Evolutionary conservation across 2,113 vertebrate genomes (phyloP).

Genomic region (Tupaia chinensis): DNA sequence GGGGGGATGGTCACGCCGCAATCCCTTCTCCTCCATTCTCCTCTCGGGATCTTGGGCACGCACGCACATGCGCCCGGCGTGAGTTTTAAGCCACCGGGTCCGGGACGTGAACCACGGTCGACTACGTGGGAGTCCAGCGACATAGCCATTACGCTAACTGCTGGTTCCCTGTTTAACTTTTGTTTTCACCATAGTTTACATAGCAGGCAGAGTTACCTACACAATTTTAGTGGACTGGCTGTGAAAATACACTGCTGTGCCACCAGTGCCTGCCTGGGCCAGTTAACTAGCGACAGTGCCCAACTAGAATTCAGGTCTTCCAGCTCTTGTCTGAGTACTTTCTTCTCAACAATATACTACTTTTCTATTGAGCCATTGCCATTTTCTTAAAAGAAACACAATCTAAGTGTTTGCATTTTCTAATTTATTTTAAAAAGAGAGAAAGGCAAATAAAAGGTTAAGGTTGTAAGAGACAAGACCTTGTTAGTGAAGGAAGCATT

Average conservation of each 20-base stretch:
- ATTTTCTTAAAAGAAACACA: background rate
- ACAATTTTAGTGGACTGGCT: too few species aligned
- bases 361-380: background rate
- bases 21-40: too few species aligned
- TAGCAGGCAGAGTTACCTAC: background rate
- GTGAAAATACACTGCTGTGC: background rate
- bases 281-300: background rate
- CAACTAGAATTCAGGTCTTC: background rate
- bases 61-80: too few species aligned
- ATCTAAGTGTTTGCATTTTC: background rate
- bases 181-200: background rate
- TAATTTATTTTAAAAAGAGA: constrained; percentile 34
- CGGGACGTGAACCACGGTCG: too few species aligned
- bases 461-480: background rate
- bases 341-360: background rate
- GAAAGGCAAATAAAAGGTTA: background rate
- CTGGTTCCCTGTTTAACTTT: too few species aligned
- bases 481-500: background rate
- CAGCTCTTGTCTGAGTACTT: background rate
- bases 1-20: too few species aligned
- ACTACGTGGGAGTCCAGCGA: too few species aligned
- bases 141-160: too few species aligned
- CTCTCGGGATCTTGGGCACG: too few species aligned
- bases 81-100: too few species aligned
- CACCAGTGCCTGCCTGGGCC: background rate